Evolutionary conservation across 2,888 invertebrate species (phyloP), one percentile per base, ranked within the genome.

Genomic region (Lasioglossum calceatum): DNA sequence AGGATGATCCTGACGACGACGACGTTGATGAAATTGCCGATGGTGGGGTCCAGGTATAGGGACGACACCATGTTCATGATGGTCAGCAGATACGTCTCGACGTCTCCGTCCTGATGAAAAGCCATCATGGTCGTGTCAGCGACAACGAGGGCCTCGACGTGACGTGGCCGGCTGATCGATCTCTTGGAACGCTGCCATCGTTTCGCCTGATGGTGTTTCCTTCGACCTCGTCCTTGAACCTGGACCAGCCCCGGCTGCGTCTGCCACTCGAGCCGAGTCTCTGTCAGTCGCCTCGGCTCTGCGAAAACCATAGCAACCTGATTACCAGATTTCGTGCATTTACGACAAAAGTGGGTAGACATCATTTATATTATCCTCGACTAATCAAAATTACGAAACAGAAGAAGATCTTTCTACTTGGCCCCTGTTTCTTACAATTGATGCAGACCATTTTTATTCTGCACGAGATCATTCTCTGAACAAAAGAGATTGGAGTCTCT

Each of bases 61-160:
- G 97, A 97, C 10, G 98, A 98, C 85, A 96, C 98, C 98, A 98
- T 98, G 95, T 98, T 99, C 98, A 98, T 98, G 89, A 99, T 97
- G 78, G 98, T 98, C 79, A 99, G 96, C 47, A 99, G 96, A 95
- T 99, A 98, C 12, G 97, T 98, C 94, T 98, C 97, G 90, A 98
- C 96, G 93, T 98, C 98, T 92, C 97, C 97, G 92, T 97, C 97
- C 91, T 97, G 96, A 95, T 99, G 98, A 95, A 98, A 98, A 79
- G 97, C 97, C 90, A 98, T 97, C 98, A 98, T 98, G 90, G 97
- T 97, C 81, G 97, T 96, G 96, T 99, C 98, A 61, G 98, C 98
- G 78, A 98, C 98, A 79, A 99, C 96, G 81, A 98, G 96, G 0
- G 98, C 97, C 95, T 98, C 98, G 64, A 98, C 98, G 95, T 97